Evolutionary conservation across 1,140 invertebrate species (phyloP).

Genomic region (Acromyrmex echinatior): DNA sequence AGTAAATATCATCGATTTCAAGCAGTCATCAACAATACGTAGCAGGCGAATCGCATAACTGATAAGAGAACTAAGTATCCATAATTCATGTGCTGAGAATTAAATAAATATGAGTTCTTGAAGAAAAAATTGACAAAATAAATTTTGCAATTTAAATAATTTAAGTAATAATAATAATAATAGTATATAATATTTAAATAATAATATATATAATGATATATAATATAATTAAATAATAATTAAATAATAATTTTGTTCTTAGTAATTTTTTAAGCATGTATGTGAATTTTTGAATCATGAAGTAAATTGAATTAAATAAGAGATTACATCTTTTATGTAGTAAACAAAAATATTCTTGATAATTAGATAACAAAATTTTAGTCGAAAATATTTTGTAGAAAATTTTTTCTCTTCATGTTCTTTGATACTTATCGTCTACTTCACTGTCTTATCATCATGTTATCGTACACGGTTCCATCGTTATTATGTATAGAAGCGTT

Average conservation of each 20-base stretch:
- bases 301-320: neutral
- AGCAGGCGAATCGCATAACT: neutral
- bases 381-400: too few relatives aligned
- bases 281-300: neutral
- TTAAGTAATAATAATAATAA: neutral
- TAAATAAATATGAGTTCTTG: neutral
- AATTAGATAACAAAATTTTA: neutral
- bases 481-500: constrained; percentile 9
- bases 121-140: neutral
- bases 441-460: constrained; percentile 13
- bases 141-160: constrained; percentile 3
- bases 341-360: neutral
- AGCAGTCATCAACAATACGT: neutral
- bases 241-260: neutral
- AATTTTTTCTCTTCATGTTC: neutral
- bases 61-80: constrained; percentile 14
- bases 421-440: neutral
- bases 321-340: neutral
- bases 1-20: neutral
- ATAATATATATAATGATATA: neutral
- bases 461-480: constrained; percentile 16
- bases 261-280: neutral
- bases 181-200: too few relatives aligned
- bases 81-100: neutral
- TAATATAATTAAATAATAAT: too few relatives aligned